Evolutionary conservation across 2,888 invertebrate genomes (phyloP), one percentile per base, ranked within the genome.

Genomic region (Cephus pulcher): DNA sequence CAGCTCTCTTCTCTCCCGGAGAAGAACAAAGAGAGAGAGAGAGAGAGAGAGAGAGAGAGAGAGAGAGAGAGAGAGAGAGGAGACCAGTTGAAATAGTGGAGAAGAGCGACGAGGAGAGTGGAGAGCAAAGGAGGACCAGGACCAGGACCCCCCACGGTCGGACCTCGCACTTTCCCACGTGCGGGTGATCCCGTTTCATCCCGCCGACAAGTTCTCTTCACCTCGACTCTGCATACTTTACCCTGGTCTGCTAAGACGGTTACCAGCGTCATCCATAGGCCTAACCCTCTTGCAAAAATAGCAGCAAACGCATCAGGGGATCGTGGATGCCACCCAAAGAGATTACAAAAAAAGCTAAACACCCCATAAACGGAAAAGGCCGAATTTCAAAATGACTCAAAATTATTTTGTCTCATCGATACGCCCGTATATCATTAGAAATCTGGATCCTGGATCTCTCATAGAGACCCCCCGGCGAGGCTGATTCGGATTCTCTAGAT

Each of bases 161-260:
- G 87, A 88, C 85, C 88, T 90, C 90, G 90, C 90, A 90, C 90
- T 91, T 91, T 91, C 91, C 91, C 91, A 91, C 91, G 91, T 91
- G 90, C 90, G 91, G 91, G 91, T 91, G 91, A 91, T 91, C 91
- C 86, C 89, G 90, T 91, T 91, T 91, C 88, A 91, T 91, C 91
- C 89, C 87, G 89, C 91, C 90, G 91, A 88, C 90, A 84, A 80
- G 78, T 82, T 85, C 83, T 80, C 78, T 75, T 76, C 79, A 79
- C 85, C 86, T 86, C 84, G 85, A 83, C 84, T 86, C 84, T 83
- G 84, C 84, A 86, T 85, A 84, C 83, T 85, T 84, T 78, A 79
- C 81, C 78, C 80, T 9, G 40, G 40, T 56, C 40, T 6, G 23
- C 40, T 56, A 56, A 56, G 40, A 56, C 9, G 40, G 40, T 15